A percentile compares a stretch with the other conserved stretches of the same genome.
Conservation (phyloP, 1,140 invertebrate genomes). For the Ostrea denselamellosa region DNA sequence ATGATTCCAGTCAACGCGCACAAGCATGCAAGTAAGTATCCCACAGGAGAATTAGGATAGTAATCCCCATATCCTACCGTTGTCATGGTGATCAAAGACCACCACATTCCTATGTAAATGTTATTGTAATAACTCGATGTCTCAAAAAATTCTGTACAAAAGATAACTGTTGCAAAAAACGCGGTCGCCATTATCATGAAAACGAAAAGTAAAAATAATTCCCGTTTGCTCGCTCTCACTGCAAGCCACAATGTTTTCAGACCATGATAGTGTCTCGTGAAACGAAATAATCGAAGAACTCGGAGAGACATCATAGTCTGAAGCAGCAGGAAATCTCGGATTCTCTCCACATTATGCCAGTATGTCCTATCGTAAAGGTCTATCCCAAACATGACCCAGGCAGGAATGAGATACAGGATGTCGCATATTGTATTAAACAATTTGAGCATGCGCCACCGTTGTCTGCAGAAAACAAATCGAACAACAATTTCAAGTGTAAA, state of each 20-base stretch:
- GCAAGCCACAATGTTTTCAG: conserved; percentile 59
- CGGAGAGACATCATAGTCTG: conserved; percentile 53
- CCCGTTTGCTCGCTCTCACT: conserved; percentile 61
- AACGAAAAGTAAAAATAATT: conserved; percentile 88
- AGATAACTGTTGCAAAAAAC: conserved; percentile 96
- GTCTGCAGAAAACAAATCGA: conserved; percentile 55
- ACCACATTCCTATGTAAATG: conserved; percentile 96
- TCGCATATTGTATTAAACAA: conserved; percentile 46
- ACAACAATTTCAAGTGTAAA: conserved; percentile 65
- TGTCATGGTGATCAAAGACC: conserved; percentile 99
- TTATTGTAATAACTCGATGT: conserved; percentile 78
- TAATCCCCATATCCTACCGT: conserved; percentile 91
- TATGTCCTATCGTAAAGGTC: conserved; percentile 43
- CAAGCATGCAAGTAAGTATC: conserved; percentile 96
- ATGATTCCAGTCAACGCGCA: conserved; percentile 96
- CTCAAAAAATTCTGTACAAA: conserved; percentile 90
- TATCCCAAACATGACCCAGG: conserved; percentile 47
- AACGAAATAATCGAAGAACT: conserved; percentile 62
- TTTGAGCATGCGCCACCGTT: conserved; percentile 49
- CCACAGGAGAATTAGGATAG: conserved; percentile 74
- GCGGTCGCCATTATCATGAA: conserved; percentile 97
- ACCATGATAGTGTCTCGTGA: conserved; percentile 56
- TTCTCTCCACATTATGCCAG: conserved; percentile 49
- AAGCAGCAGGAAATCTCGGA: conserved; percentile 51
- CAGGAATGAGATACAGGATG: conserved; percentile 54